phyloP scores from a whole-genome alignment of 2,113 vertebrate species.

The Sinocyclocheilus rhinocerous region DNA sequence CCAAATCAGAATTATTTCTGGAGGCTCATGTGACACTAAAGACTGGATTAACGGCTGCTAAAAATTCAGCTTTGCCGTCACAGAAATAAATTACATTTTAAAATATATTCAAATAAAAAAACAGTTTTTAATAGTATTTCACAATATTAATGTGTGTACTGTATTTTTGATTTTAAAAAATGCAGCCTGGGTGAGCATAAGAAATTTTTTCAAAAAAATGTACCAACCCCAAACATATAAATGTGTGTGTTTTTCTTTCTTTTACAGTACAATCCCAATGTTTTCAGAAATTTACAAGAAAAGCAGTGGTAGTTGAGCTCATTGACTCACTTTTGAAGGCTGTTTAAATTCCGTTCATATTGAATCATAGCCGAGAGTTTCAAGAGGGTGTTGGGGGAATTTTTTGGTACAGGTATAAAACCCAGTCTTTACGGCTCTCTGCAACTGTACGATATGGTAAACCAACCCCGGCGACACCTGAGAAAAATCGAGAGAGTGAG shows the following conservation, averaged over 20 bases:
- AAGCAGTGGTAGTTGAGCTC: conserved; percentile 38
- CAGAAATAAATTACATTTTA: not conserved
- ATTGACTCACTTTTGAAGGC: conserved; percentile 55
- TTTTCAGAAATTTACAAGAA: not conserved
- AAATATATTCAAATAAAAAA: no score
- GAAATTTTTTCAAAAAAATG: not conserved
- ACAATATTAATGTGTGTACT: not conserved
- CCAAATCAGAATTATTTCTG: not conserved
- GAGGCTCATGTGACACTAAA: not conserved
- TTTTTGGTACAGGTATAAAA: conserved; percentile 38
- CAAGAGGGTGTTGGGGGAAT: conserved; percentile 39
- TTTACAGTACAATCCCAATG: not conserved
- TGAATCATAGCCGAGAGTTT: conserved; percentile 53
- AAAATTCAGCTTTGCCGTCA: not conserved
- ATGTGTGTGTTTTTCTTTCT: not conserved
- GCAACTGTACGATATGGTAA: conserved; percentile 58
- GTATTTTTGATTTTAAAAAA: not conserved
- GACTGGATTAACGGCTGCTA: not conserved
- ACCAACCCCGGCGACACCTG: conserved; percentile 58
- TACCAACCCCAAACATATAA: not conserved
- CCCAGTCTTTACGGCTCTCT: conserved; percentile 52
- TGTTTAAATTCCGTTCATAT: conserved; percentile 41
- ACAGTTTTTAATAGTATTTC: not conserved
- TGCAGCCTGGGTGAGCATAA: not conserved
- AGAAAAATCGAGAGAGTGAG: conserved; percentile 60